phyloP scores from a whole-genome alignment of 2,888 invertebrate genomes.

The Drosophila anomalata region DNA sequence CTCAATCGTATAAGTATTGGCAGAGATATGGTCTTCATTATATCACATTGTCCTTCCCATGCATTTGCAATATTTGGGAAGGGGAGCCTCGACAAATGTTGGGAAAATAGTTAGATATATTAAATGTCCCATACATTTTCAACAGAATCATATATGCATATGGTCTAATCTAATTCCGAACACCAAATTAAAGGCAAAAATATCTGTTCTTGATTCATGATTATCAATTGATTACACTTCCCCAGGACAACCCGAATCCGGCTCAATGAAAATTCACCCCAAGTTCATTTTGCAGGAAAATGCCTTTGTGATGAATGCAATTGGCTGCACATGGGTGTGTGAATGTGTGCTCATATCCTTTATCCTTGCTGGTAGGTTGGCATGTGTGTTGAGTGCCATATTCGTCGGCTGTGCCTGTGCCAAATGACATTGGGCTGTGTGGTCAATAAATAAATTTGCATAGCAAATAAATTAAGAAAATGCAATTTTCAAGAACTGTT shows the following conservation, averaged over 20 bases:
- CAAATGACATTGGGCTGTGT: conserved; percentile 34
- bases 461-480: conserved; percentile 78
- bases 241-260: background rate
- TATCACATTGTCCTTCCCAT: too few relatives aligned
- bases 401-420: conserved; percentile 10
- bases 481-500: conserved; percentile 74
- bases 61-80: too few relatives aligned
- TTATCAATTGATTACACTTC: conserved; percentile 1
- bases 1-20: too few relatives aligned
- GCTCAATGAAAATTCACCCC: conserved; percentile 7
- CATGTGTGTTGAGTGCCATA: conserved; percentile 1
- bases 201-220: background rate
- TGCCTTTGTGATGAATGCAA: conserved; percentile 29
- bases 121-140: too few relatives aligned
- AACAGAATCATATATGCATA: background rate
- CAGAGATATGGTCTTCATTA: too few relatives aligned
- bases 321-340: background rate
- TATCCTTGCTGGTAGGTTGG: conserved; percentile 1
- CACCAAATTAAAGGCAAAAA: conserved; percentile 18
- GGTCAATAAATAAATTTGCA: conserved; percentile 80
- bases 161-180: background rate
- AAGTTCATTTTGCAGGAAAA: background rate
- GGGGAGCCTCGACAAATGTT: too few relatives aligned
- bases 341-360: background rate
- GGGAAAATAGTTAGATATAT: too few relatives aligned